Conservation (phyloP, 2,797 vertebrate genomes). For the Crocodylus rhombifer region DNA sequence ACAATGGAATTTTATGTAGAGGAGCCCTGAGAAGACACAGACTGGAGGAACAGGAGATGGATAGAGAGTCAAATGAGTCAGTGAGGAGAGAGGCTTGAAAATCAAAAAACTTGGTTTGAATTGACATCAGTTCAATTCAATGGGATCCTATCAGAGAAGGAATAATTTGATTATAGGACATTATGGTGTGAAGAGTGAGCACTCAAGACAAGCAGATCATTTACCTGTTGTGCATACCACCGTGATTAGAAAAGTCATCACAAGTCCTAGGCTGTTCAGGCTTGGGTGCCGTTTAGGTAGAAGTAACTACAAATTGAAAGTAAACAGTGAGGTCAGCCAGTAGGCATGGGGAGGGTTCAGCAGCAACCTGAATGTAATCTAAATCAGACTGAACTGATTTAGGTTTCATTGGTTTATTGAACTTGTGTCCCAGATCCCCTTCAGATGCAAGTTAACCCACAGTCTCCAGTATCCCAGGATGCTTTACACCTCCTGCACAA, state of each 20-base stretch:
- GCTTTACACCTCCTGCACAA: too few species aligned
- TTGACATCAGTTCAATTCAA: background rate
- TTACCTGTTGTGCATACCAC: background rate
- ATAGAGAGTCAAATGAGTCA: background rate
- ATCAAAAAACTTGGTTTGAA: background rate
- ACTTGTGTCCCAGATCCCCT: too few species aligned
- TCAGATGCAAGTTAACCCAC: too few species aligned
- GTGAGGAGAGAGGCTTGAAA: background rate
- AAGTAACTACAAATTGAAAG: background rate
- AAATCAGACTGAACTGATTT: too few species aligned
- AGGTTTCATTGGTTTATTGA: too few species aligned
- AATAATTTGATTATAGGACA: background rate
- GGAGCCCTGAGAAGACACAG: fast-evolving
- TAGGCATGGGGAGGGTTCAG: too few species aligned
- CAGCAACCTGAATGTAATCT: too few species aligned
- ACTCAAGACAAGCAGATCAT: fast-evolving
- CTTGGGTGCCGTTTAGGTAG: background rate
- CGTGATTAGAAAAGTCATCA: background rate
- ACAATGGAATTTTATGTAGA: background rate
- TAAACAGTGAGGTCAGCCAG: background rate
- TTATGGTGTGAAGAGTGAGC: fast-evolving
- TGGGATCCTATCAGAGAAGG: fast-evolving
- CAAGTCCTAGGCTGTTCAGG: background rate
- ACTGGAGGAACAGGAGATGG: background rate
- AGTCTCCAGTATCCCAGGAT: too few species aligned